Evolutionary conservation across 37 sponge, comb jelly and placozoan genomes (phyloP).

Genomic region (Eunapius fragilis): DNA sequence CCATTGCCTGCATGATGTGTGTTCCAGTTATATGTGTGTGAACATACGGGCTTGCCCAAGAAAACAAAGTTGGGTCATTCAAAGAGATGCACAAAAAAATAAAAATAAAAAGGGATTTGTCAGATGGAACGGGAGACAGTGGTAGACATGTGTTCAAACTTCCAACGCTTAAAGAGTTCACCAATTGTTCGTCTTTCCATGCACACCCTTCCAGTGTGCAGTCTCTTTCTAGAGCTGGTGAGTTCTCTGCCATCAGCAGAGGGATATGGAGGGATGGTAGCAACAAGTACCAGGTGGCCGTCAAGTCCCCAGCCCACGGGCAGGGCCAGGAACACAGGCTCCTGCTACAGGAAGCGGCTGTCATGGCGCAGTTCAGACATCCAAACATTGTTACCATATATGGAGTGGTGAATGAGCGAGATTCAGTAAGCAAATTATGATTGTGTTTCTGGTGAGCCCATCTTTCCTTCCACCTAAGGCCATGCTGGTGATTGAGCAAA

Average conservation of each 20-base stretch:
- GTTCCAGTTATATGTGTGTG: no score
- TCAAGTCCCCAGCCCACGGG: no score
- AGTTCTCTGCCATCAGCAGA: neutral
- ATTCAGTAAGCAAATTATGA: slow-evolving; percentile 15
- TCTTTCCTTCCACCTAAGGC: neutral
- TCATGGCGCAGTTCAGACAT: slow-evolving; percentile 12
- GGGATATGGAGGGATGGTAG: neutral
- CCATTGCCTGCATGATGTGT: no score
- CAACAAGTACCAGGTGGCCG: neutral
- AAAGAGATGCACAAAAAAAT: no score
- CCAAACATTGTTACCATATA: slow-evolving; percentile 15
- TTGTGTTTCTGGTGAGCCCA: neutral
- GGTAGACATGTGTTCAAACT: no score
- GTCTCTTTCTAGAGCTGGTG: neutral
- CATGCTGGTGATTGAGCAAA: slow-evolving; percentile 22
- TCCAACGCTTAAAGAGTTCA: no score
- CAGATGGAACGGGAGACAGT: no score
- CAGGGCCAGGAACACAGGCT: neutral
- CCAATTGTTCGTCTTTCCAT: no score
- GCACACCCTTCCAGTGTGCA: neutral
- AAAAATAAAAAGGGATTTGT: no score
- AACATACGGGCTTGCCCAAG: no score
- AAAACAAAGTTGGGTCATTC: no score
- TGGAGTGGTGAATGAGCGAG: neutral
- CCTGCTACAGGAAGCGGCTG: neutral